Evolutionary conservation across 2,888 invertebrate genomes (phyloP), one percentile per base, ranked within the genome.

Genomic region (Scaptomyza caliginosa): DNA sequence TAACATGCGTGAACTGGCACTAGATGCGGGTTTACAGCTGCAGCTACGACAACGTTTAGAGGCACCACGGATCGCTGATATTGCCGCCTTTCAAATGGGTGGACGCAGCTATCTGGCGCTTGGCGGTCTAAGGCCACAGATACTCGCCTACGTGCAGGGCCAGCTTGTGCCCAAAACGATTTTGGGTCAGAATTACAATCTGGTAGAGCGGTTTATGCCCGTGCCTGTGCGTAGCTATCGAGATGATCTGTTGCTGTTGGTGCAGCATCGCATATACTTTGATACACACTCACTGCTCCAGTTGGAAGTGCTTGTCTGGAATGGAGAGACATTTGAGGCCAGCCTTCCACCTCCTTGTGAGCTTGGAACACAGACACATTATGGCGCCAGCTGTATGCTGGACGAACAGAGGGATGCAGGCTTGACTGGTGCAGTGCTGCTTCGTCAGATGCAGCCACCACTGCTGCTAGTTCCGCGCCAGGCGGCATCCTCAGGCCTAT

Each of bases 291-390:
- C 72, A 0, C 19, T 91, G 5, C 67, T 84, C 0, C 89, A 89
- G 3, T 54, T 92, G 21, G 91, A 92, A 56, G 86, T 90, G 26
- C 84, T 92, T 0, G 87, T 91, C 7, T 92, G 92, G 92, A 87
- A 91, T 68, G 92, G 92, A 0, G 86, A 90, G 13, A 81, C 88
- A 0, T 92, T 92, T 52, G 88, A 90, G 65, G 80, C 86, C 1
- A 88, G 87, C 19, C 57, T 89, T 26, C 88, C 90, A 0, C 71
- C 89, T 3, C 90, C 90, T 2, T 92, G 92, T 62, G 68, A 83
- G 0, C 56, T 88, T 36, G 87, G 83, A n/a, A 55, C 72, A 2
- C 77, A 82, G 1, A 64, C 70, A 0, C 77, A 74, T 42, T 40
- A 64, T 34, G 92, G 91, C 2, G 86, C 88, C 4, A 77, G 75